Percentiles rank a stretch among this genome's conserved stretches.
These are phyloP conservation scores for Eupithecia inturbata DNA, from an alignment of 2,888 invertebrate genomes.

Conservation along the genomic window DNA sequence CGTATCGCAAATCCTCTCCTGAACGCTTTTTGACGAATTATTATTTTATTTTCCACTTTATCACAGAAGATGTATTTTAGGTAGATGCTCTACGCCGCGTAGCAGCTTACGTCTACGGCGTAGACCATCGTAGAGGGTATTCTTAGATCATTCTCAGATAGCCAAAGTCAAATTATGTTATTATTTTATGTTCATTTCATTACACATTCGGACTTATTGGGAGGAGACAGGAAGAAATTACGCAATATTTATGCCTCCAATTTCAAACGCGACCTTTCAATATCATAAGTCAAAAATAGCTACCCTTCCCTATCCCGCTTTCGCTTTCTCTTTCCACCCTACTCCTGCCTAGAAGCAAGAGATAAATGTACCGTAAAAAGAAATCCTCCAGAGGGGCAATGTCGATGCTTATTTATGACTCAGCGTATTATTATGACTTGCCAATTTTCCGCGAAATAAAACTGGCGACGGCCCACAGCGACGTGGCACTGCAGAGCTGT, in stretches of 20 bases:
- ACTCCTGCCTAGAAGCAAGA: constrained; percentile 54
- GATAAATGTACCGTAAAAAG: constrained; percentile 80
- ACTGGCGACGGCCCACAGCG: constrained; percentile 30
- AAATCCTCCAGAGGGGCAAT: constrained; percentile 77
- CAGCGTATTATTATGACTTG: constrained; percentile 51
- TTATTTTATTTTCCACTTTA: background rate
- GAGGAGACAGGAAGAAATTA: too few relatives aligned
- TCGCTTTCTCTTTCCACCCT: constrained; percentile 30
- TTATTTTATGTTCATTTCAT: too few relatives aligned
- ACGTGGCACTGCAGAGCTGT: background rate
- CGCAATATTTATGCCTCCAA: background rate
- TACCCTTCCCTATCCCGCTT: constrained; percentile 9
- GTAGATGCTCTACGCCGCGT: background rate
- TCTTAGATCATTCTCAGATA: too few relatives aligned
- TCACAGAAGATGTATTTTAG: background rate
- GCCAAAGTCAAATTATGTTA: too few relatives aligned
- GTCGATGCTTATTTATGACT: constrained; percentile 82
- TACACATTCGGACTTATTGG: too few relatives aligned
- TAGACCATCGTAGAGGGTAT: too few relatives aligned
- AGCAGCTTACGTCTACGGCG: background rate
- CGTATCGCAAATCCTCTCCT: too few relatives aligned
- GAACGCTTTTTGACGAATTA: too few relatives aligned
- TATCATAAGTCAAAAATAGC: background rate
- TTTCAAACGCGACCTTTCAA: background rate
- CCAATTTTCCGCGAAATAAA: constrained; percentile 12